Conservation (phyloP, 1,140 invertebrate species). For the Aleiodes sp. region DNA sequence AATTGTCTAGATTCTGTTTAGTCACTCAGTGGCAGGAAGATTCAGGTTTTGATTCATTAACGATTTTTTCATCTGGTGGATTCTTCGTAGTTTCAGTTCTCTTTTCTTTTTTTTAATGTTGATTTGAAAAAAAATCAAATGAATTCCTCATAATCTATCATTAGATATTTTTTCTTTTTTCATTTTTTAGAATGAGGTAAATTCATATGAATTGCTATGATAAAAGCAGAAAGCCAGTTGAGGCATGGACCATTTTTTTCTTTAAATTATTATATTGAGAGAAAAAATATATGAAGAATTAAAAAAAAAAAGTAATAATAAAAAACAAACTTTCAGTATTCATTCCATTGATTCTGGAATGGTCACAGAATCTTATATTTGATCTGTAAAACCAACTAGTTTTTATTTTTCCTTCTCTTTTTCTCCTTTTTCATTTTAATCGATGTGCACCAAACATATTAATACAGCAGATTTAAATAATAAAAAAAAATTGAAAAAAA, state of each 20-base stretch:
- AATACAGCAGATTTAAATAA: neutral
- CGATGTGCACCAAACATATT: conserved; percentile 22
- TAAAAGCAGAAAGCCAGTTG: neutral
- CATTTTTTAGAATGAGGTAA: neutral
- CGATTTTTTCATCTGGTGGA: neutral
- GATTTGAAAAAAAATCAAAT: neutral
- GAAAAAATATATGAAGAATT: too few species aligned
- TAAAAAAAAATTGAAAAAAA: neutral
- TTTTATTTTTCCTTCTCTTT: conserved; percentile 8
- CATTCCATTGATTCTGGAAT: conserved; percentile 42
- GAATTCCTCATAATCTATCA: too few species aligned
- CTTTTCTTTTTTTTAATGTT: too few species aligned
- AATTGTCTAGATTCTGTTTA: conserved; percentile 19
- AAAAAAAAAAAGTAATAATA: conserved; percentile 24
- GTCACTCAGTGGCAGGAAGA: conserved; percentile 24
- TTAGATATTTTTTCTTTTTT: neutral
- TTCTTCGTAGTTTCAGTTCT: conserved; percentile 16
- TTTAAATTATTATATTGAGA: conserved; percentile 1
- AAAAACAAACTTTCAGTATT: conserved; percentile 45
- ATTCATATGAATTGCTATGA: conserved; percentile 8
- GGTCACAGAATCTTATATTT: conserved; percentile 13
- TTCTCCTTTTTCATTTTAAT: conserved; percentile 9
- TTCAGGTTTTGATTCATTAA: neutral
- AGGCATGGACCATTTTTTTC: neutral
- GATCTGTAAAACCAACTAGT: conserved; percentile 14